These are phyloP conservation scores for Antheraea assamensis DNA, from an alignment of 2,888 invertebrate genomes.

Conservation along the genomic window DNA sequence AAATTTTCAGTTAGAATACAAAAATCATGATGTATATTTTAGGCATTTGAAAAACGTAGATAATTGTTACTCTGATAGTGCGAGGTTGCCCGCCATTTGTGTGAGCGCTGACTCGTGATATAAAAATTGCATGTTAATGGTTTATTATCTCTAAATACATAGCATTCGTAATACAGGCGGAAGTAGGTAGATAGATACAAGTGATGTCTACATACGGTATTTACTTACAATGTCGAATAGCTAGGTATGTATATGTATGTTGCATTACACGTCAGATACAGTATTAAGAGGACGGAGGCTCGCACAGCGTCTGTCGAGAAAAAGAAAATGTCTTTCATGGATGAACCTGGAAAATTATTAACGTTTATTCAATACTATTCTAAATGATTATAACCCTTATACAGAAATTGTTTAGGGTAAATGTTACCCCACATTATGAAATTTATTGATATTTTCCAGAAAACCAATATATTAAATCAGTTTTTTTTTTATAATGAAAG, in stretches of 20 bases:
- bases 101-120: constrained; percentile 36
- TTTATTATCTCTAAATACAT: constrained; percentile 49
- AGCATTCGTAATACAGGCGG: constrained; percentile 39
- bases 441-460: too few relatives aligned
- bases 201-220: constrained; percentile 24
- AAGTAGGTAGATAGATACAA: constrained; percentile 38
- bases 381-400: neutral
- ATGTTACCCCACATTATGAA: too few relatives aligned
- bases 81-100: constrained; percentile 17
- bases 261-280: constrained; percentile 2
- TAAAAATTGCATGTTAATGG: constrained; percentile 59
- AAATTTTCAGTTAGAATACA: neutral
- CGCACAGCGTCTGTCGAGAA: too few relatives aligned
- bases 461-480: too few relatives aligned
- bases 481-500: too few relatives aligned
- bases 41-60: neutral
- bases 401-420: neutral
- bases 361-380: neutral
- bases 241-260: constrained; percentile 7
- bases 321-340: too few relatives aligned
- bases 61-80: constrained; percentile 18
- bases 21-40: neutral
- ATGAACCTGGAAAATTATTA: too few relatives aligned
- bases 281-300: too few relatives aligned
- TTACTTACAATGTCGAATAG: constrained; percentile 23